Conservation (phyloP, 2,888 invertebrate species). For the Cryptocephalus primarius region DNA sequence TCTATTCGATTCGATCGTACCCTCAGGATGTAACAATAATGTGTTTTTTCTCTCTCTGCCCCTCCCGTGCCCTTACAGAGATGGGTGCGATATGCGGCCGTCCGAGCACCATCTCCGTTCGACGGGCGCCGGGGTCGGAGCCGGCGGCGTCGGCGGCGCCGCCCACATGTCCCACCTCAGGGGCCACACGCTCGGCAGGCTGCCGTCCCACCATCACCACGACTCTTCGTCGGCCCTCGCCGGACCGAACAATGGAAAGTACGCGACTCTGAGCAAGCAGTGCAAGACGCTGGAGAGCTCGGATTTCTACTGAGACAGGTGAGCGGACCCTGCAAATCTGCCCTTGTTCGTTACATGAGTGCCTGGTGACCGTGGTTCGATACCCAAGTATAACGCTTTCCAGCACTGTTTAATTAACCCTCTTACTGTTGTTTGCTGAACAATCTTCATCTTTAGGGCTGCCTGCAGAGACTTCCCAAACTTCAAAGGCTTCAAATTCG, state of each 20-base stretch:
- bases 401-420: too few relatives aligned
- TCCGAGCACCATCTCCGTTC: conserved; percentile 21
- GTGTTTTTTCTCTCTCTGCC: too few relatives aligned
- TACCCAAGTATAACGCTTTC: too few relatives aligned
- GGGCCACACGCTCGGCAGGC: conserved; percentile 57
- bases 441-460: conserved; percentile 27
- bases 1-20: too few relatives aligned
- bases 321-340: conserved; percentile 4
- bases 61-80: conserved; percentile 25
- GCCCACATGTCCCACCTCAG: conserved; percentile 36
- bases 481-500: conserved; percentile 39
- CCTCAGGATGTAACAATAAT: too few relatives aligned
- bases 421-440: too few relatives aligned
- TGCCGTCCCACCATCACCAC: conserved; percentile 50
- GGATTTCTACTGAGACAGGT: conserved; percentile 89
- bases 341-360: too few relatives aligned
- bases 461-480: conserved; percentile 43
- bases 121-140: conserved; percentile 12
- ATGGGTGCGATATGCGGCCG: conserved; percentile 38
- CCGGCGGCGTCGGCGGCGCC: conserved; percentile 14
- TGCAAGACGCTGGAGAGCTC: conserved; percentile 90
- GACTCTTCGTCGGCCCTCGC: conserved; percentile 44
- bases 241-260: conserved; percentile 75
- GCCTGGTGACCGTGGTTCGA: too few relatives aligned
- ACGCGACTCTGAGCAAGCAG: conserved; percentile 91